Evolutionary conservation across 2,888 invertebrate species (phyloP), one percentile per base, ranked within the genome.

Genomic region (Exephanes ischioxanthus): DNA sequence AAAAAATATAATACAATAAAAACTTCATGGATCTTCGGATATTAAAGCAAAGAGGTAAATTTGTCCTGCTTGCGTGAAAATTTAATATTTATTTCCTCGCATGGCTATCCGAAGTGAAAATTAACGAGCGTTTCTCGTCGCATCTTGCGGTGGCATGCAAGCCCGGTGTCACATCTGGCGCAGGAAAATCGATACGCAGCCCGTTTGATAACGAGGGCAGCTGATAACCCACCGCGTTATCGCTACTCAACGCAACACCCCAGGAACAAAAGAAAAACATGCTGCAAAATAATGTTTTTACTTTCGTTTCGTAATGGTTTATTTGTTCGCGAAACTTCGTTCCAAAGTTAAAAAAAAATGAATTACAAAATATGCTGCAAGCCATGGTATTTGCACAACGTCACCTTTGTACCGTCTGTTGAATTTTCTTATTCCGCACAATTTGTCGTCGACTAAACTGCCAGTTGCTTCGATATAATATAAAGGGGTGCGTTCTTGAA

Each of bases 201-300:
- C 9, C 53, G 37, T 80, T 72, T 48, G 66, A 73, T 73, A 80
- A 73, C 67, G 58, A 58, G 41, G 45, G 30, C 80, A 73, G 45
- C 55, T 80, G 80, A 80, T 73, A 80, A 80, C 55, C 67, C 58
- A 58, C 33, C n/a, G 53, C 53, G 63, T 71, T 80, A 41, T 14
- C 53, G 41, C 30, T n/a, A 22, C 37, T 41, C 7, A 33, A 26
- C 41, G 22, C 45, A 70, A 61, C n/a, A 55, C 55, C n/a, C 37
- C 22, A 53, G 9, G n/a, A 48, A 26, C 0, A 33, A 63, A 63
- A 63, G 33, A 63, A 63, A 26, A 63, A 30, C 30, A 63, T 63
- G 5, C 16, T n/a, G 14, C 30, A 33, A n/a, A 1, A 33, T 33
- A 63, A 33, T 16, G 33, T 63, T 33, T 14, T 2, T 0, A 55